Evolutionary conservation across 1,140 invertebrate genomes (phyloP), one percentile per base, ranked within the genome.

Genomic region (Cydia splendana): DNA sequence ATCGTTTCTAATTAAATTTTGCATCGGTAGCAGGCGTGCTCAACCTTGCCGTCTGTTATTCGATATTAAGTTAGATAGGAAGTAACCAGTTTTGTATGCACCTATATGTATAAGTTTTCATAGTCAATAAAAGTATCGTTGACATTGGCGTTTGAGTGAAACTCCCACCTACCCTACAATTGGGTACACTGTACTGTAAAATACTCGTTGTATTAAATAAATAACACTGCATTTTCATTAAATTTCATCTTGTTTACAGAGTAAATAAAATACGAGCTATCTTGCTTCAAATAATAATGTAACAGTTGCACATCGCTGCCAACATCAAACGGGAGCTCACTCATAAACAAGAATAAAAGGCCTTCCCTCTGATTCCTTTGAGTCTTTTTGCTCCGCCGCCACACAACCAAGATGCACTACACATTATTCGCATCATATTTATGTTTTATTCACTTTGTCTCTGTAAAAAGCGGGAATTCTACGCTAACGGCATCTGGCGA

Each of bases 401-500:
- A 34, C 28, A 18, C n/a, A n/a, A 71, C 30, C 51, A 75, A 74
- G 75, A 79, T 81, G 80, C 48, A 57, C 65, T 20, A 38, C 30
- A 79, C 65, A 79, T 75, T 65, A 65, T 62, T 75, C 18, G 9
- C 62, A 65, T 28, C 15, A 6, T 77, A 30, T 76, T 62, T 76
- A 28, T 53, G 78, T 77, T n/a, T 73, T 48, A 20, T 42, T 9
- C 74, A 77, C 12, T 74, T 77, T 48, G 28, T 77, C 51, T 30
- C 53, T 24, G 74, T 65, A 30, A 30, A 71, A 76, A 84, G 76
- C 71, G 84, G 80, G 77, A 84, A 83, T 80, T 80, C 85, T 74
- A 80, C 88, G 74, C 79, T 91, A 78, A 87, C 85, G 82, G 83
- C 88, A 77, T 81, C 79, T 62, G 87, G 79, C 77, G 85, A 85